phyloP scores from a whole-genome alignment of 2,797 vertebrate genomes.

The Lates japonicus region DNA sequence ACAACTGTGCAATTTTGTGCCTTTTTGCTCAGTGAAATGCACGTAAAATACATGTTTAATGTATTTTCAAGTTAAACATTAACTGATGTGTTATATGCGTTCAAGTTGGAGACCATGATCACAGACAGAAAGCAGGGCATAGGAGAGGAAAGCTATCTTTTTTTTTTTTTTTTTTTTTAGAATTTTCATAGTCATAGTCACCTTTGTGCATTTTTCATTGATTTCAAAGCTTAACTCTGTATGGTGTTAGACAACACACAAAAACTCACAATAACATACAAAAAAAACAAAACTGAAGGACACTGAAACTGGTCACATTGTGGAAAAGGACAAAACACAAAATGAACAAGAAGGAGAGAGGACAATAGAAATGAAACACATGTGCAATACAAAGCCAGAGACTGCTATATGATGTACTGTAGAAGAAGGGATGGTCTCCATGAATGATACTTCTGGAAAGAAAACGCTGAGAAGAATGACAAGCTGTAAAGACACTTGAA shows the following conservation, averaged over 20 bases:
- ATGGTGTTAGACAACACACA: slow-evolving; percentile 22
- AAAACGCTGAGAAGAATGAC: slow-evolving; percentile 4
- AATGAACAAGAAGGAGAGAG: slow-evolving; percentile 34
- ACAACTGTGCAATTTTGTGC: not conserved
- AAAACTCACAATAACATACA: slow-evolving; percentile 22
- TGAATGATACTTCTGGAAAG: not conserved
- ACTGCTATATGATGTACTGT: slow-evolving; percentile 6
- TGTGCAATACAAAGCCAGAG: slow-evolving; percentile 18
- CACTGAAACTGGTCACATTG: slow-evolving; percentile 10
- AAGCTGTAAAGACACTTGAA: slow-evolving; percentile 2
- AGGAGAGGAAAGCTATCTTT: slow-evolving; percentile 14
- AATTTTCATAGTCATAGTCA: slow-evolving; percentile 4
- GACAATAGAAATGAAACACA: slow-evolving; percentile 49
- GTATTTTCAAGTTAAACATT: slow-evolving; percentile 5
- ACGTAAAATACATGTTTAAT: not conserved
- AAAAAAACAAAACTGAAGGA: slow-evolving; percentile 22
- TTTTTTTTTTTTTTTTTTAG: not conserved
- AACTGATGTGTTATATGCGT: not conserved
- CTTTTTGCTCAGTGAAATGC: slow-evolving; percentile 17
- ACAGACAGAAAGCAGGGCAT: slow-evolving; percentile 44
- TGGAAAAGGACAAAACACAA: slow-evolving; percentile 34
- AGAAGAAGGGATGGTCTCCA: not conserved
- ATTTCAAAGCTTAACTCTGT: slow-evolving; percentile 11
- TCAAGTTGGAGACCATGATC: slow-evolving; percentile 64
- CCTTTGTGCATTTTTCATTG: not conserved